phyloP scores from a whole-genome alignment of 2,113 vertebrate genomes.

The Ivindomyrus marchei region DNA sequence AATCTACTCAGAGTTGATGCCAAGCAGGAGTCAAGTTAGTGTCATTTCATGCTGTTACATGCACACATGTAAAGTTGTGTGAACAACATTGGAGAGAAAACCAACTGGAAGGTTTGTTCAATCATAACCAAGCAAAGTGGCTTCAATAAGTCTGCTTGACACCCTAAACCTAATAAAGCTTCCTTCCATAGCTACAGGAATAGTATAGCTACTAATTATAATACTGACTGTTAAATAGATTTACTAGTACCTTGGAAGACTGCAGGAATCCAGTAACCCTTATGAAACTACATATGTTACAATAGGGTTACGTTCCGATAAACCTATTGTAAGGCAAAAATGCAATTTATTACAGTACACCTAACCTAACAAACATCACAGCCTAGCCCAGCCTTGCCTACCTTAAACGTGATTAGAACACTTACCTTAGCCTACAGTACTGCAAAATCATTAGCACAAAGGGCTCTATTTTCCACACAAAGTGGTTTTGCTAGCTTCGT shows the following conservation, averaged over 20 bases:
- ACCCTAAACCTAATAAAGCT: background rate
- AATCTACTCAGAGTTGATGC: background rate
- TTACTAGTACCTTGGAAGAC: background rate
- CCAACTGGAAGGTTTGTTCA: background rate
- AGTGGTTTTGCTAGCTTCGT: too few species aligned
- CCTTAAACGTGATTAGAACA: too few species aligned
- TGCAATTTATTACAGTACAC: too few species aligned
- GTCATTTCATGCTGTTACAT: background rate
- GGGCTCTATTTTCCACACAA: too few species aligned
- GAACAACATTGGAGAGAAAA: background rate
- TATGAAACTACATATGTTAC: background rate
- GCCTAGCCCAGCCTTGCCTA: too few species aligned
- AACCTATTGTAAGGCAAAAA: too few species aligned
- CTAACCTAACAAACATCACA: too few species aligned
- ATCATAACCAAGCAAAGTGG: background rate
- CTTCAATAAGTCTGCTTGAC: background rate
- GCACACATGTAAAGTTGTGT: background rate
- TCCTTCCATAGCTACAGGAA: background rate
- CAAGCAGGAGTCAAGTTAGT: background rate
- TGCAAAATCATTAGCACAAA: too few species aligned
- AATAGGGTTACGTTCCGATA: background rate
- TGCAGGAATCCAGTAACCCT: background rate
- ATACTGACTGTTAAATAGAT: background rate
- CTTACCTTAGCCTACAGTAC: too few species aligned
- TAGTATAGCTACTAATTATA: background rate